Conservation (phyloP, 2,888 invertebrate species). For the Podabrus alpinus region DNA sequence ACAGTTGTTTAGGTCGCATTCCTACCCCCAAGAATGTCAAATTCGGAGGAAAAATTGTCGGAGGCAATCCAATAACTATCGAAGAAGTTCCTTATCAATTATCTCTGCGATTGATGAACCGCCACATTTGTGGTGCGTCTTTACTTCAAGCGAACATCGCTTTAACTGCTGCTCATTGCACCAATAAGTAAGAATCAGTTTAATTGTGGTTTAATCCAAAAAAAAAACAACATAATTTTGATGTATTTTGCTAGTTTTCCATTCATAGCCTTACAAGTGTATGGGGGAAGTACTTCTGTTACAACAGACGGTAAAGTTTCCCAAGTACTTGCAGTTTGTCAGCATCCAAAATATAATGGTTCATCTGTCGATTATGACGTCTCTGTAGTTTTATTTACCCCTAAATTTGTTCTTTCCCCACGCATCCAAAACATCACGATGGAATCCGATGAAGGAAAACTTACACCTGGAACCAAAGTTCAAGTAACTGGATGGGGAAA, state of each 20-base stretch:
- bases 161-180: conserved; percentile 16
- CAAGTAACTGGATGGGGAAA: neutral
- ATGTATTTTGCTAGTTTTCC: neutral
- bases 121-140: conserved; percentile 3
- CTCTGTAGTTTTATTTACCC: neutral
- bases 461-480: neutral
- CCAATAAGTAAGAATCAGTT: neutral
- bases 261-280: neutral
- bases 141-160: neutral
- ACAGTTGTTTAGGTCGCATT: neutral
- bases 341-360: neutral
- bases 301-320: neutral
- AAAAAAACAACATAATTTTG: neutral
- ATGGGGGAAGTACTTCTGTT: neutral
- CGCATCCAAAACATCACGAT: neutral
- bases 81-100: conserved; percentile 10
- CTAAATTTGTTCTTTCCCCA: neutral
- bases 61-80: neutral
- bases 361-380: neutral
- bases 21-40: neutral
- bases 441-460: neutral
- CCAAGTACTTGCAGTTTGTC: neutral
- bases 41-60: conserved; percentile 11
- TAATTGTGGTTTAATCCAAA: neutral
- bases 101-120: neutral